Conservation (phyloP, 1,140 invertebrate genomes). For the Leptopilina clavipes region DNA sequence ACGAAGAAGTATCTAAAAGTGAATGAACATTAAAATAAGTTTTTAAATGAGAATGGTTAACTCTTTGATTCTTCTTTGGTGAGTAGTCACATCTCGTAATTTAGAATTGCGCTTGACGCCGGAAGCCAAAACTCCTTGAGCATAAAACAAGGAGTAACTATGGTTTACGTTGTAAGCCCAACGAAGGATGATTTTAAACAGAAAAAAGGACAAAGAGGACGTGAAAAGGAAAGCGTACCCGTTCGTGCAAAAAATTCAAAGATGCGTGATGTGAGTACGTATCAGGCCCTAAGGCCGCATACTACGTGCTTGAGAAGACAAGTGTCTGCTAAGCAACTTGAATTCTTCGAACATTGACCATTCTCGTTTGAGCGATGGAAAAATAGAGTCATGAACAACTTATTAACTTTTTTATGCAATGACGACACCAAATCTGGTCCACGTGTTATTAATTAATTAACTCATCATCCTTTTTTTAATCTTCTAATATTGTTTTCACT, state of each 20-base stretch:
- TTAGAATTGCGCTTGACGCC: background rate
- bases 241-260: slow-evolving; percentile 58
- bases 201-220: slow-evolving; percentile 50
- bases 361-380: slow-evolving; percentile 48
- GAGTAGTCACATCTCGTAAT: background rate
- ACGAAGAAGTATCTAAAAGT: background rate
- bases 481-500: too few species aligned
- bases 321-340: slow-evolving; percentile 46
- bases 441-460: slow-evolving; percentile 19
- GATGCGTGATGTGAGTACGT: slow-evolving; percentile 62
- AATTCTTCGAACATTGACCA: slow-evolving; percentile 55
- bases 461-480: too few species aligned
- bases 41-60: background rate
- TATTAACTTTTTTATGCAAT: slow-evolving; percentile 47
- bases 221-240: slow-evolving; percentile 48
- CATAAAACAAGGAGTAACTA: slow-evolving; percentile 50
- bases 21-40: background rate
- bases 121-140: slow-evolving; percentile 39
- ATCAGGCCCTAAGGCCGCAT: slow-evolving; percentile 60
- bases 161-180: slow-evolving; percentile 43
- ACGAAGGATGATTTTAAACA: slow-evolving; percentile 43
- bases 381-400: slow-evolving; percentile 53
- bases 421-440: slow-evolving; percentile 38
- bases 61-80: background rate
- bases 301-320: slow-evolving; percentile 60